These are phyloP conservation scores for Tinea semifulvella DNA, from an alignment of 2,888 invertebrate species.

Conservation along the genomic window DNA sequence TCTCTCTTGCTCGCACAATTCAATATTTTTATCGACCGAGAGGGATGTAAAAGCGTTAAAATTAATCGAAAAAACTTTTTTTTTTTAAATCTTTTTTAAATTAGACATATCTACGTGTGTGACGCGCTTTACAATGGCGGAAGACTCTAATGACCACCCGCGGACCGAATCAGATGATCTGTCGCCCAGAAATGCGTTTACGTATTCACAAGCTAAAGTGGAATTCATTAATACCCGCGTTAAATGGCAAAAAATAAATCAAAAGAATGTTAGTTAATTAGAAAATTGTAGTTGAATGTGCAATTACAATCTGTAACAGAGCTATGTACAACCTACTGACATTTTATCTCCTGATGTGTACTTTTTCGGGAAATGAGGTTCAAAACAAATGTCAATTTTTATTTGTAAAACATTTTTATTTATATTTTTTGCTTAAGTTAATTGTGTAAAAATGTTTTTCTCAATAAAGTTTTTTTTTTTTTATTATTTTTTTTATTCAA, in stretches of 20 bases:
- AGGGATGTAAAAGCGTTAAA: too few species aligned
- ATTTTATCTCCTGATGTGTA: too few species aligned
- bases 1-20: too few species aligned
- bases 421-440: too few species aligned
- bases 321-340: too few species aligned
- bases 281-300: background rate
- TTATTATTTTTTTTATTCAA: too few species aligned
- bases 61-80: background rate
- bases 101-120: background rate
- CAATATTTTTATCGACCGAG: too few species aligned
- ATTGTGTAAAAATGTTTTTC: too few species aligned
- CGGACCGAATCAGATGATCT: constrained; percentile 7
- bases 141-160: constrained; percentile 13
- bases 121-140: background rate
- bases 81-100: background rate
- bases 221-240: background rate
- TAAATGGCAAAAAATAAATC: background rate
- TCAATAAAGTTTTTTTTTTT: too few species aligned
- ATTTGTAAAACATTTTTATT: too few species aligned
- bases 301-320: background rate
- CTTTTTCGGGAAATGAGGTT: too few species aligned
- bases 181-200: constrained; percentile 9
- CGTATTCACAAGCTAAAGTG: background rate
- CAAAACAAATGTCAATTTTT: too few species aligned
- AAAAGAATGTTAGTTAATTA: background rate